A percentile compares a stretch with the other conserved stretches of the same genome.
Conservation (phyloP, 2,113 vertebrate species). For the Meles meles region DNA sequence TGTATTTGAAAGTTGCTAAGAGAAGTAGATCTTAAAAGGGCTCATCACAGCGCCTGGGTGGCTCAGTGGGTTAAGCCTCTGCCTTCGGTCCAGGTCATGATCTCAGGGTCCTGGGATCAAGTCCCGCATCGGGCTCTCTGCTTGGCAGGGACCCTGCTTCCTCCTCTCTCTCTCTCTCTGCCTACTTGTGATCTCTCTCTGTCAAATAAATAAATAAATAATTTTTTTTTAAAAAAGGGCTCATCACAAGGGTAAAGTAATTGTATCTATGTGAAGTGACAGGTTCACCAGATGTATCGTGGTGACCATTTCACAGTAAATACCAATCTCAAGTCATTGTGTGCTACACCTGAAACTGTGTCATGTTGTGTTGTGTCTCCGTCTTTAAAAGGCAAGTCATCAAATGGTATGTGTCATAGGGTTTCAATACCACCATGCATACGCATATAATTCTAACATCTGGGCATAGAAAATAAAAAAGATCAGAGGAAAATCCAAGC, state of each 20-base stretch:
- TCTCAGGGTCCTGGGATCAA: no score
- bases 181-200: no score
- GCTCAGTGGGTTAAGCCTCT: no score
- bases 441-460: background rate
- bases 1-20: background rate
- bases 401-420: background rate
- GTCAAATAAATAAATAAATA: no score
- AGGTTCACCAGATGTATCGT: background rate
- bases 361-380: background rate
- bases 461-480: background rate
- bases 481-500: background rate
- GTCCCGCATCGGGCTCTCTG: no score
- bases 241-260: background rate
- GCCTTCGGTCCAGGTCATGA: no score
- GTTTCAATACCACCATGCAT: background rate
- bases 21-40: background rate
- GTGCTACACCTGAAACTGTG: background rate
- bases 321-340: background rate
- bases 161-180: no score
- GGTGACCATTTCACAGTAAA: background rate
- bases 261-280: background rate
- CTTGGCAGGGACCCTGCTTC: no score
- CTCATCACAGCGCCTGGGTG: no score
- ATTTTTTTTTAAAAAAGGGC: no score
- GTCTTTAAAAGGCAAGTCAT: background rate